Evolutionary conservation across 2,113 vertebrate species (phyloP).

Genomic region (Ciconia maguari): DNA sequence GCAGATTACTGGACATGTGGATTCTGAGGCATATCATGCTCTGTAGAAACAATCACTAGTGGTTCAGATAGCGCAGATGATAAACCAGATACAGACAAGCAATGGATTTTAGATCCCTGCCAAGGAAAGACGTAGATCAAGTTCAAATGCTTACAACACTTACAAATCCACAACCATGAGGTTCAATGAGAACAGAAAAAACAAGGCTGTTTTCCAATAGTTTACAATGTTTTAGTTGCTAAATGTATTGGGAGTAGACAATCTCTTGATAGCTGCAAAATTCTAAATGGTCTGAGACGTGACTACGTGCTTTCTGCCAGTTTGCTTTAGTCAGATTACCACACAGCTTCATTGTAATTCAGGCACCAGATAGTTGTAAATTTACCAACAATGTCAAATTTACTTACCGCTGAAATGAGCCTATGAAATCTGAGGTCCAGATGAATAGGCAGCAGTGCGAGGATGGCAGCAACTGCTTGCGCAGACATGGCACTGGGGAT

Average conservation of each 20-base stretch:
- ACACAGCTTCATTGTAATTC: background rate
- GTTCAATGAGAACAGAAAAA: background rate
- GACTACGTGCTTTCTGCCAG: background rate
- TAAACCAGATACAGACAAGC: background rate
- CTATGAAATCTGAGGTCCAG: background rate
- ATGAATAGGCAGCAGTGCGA: background rate
- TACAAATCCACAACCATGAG: background rate
- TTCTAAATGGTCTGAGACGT: background rate
- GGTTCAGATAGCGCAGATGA: background rate
- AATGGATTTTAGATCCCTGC: background rate
- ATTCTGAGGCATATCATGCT: background rate
- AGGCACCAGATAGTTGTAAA: background rate
- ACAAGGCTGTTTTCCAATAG: background rate
- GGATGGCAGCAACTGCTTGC: background rate
- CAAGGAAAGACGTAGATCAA: background rate
- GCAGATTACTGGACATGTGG: background rate
- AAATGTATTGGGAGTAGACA: background rate
- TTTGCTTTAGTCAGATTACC: background rate
- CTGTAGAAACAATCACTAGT: background rate
- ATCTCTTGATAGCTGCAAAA: background rate
- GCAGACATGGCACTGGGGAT: background rate
- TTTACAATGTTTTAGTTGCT: background rate
- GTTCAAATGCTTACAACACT: background rate
- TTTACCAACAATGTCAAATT: background rate
- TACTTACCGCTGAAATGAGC: background rate